Percentiles rank a stretch among this genome's conserved stretches.
phyloP scores from a whole-genome alignment of 2,888 invertebrate species.

The Cosmopolites sordidus region DNA sequence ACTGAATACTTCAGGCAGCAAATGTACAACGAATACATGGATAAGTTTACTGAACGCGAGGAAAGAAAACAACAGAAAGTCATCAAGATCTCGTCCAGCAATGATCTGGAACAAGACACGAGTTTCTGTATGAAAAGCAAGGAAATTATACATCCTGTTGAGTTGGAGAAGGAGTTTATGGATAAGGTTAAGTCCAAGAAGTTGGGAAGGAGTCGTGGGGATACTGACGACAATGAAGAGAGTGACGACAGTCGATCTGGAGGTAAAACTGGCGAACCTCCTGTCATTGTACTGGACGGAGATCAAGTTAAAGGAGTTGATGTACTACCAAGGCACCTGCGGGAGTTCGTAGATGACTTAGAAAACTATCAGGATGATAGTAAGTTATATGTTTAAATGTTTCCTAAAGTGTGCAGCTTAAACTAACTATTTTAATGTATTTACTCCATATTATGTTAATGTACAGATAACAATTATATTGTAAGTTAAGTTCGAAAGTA shows the following conservation, averaged over 20 bases:
- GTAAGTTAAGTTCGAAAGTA: too few relatives aligned
- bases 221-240: slow-evolving; percentile 27
- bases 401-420: too few relatives aligned
- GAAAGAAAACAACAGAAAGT: slow-evolving; percentile 75
- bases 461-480: too few relatives aligned
- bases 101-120: slow-evolving; percentile 24
- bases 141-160: slow-evolving; percentile 49
- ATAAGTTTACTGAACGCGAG: slow-evolving; percentile 72
- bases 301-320: slow-evolving; percentile 59
- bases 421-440: too few relatives aligned
- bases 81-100: slow-evolving; percentile 66
- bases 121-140: slow-evolving; percentile 26
- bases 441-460: too few relatives aligned
- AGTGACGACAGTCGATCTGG: slow-evolving; percentile 8
- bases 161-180: slow-evolving; percentile 73
- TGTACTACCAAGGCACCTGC: slow-evolving; percentile 70
- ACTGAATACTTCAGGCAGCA: slow-evolving; percentile 70
- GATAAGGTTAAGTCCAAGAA: slow-evolving; percentile 68
- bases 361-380: slow-evolving; percentile 22
- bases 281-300: slow-evolving; percentile 62
- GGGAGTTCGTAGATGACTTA: slow-evolving; percentile 63
- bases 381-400: slow-evolving; percentile 17
- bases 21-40: slow-evolving; percentile 82
- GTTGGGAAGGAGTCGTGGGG: slow-evolving; percentile 50
- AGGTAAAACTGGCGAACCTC: slow-evolving; percentile 7